Conservation (phyloP, 2,113 vertebrate genomes). For the Amphiprion percula region DNA sequence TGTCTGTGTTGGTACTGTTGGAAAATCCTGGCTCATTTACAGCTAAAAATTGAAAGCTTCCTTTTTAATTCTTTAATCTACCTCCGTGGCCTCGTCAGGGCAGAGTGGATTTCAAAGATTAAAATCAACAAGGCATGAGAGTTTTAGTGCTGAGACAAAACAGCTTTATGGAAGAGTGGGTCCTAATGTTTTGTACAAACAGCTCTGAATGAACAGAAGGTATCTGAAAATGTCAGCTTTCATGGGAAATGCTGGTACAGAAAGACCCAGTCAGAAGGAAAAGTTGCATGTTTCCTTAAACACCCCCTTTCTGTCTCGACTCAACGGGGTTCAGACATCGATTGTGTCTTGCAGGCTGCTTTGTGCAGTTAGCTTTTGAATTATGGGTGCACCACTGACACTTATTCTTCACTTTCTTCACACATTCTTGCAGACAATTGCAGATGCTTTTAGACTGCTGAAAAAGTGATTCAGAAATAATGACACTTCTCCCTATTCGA, state of each 20-base stretch:
- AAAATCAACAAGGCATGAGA: conserved; percentile 27
- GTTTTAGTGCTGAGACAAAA: conserved; percentile 9
- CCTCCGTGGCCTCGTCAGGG: background rate
- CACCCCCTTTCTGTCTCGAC: background rate
- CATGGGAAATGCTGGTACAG: background rate
- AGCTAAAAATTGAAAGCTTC: background rate
- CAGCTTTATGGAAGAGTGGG: conserved; percentile 13
- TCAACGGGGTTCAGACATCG: conserved; percentile 21
- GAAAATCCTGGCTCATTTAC: background rate
- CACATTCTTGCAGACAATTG: background rate
- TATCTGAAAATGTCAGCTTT: conserved; percentile 5
- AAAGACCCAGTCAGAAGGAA: conserved; percentile 9
- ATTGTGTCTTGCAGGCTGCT: conserved; percentile 8
- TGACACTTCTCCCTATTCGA: background rate
- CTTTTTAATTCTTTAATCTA: background rate
- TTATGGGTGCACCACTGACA: conserved; percentile 6
- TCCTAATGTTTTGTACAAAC: conserved; percentile 31
- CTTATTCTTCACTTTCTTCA: conserved; percentile 2
- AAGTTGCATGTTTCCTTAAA: background rate
- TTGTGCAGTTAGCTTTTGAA: conserved; percentile 5
- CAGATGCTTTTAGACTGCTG: background rate
- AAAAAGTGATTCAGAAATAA: background rate
- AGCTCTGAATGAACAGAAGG: conserved; percentile 15
- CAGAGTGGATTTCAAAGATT: conserved; percentile 10
- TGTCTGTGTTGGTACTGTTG: too few relatives aligned